Percentiles rank a stretch among this genome's conserved stretches.
Evolutionary conservation across 2,113 vertebrate genomes (phyloP).

Genomic region (Saimiri boliviensis): DNA sequence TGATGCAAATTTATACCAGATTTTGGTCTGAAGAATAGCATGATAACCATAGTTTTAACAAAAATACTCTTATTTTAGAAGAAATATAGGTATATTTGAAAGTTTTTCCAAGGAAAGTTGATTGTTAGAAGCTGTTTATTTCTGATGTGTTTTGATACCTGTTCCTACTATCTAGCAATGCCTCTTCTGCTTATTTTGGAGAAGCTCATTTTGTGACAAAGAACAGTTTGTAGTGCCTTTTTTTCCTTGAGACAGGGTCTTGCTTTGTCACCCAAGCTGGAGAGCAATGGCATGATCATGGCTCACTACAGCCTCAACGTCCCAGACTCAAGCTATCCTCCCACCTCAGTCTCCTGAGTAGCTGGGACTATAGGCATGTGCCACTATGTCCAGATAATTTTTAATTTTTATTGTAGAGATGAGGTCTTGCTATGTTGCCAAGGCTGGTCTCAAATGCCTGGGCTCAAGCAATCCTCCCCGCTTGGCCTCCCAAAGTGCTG

Average conservation of each 20-base stretch:
- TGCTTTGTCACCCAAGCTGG: too few relatives aligned
- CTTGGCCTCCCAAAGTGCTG: too few relatives aligned
- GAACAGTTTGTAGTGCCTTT: background rate
- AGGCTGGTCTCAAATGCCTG: too few relatives aligned
- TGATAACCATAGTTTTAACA: background rate
- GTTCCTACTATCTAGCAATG: background rate
- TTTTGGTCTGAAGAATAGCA: slow-evolving; percentile 3
- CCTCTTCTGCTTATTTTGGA: background rate
- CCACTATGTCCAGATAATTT: too few relatives aligned
- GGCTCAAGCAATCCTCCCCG: too few relatives aligned
- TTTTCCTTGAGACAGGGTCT: background rate
- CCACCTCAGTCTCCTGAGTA: too few relatives aligned
- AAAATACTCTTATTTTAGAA: background rate
- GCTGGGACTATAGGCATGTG: too few relatives aligned
- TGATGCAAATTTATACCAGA: background rate
- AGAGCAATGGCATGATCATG: too few relatives aligned
- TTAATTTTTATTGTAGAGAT: too few relatives aligned
- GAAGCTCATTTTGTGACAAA: slow-evolving; percentile 8
- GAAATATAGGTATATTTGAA: slow-evolving; percentile 11
- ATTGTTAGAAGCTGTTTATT: background rate
- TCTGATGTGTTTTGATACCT: background rate
- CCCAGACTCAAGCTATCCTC: too few relatives aligned
- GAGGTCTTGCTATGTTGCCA: too few relatives aligned
- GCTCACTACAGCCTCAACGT: too few relatives aligned
- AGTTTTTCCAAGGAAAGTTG: background rate